phyloP scores from a whole-genome alignment of 2,888 invertebrate genomes.

The Odontothrips loti region DNA sequence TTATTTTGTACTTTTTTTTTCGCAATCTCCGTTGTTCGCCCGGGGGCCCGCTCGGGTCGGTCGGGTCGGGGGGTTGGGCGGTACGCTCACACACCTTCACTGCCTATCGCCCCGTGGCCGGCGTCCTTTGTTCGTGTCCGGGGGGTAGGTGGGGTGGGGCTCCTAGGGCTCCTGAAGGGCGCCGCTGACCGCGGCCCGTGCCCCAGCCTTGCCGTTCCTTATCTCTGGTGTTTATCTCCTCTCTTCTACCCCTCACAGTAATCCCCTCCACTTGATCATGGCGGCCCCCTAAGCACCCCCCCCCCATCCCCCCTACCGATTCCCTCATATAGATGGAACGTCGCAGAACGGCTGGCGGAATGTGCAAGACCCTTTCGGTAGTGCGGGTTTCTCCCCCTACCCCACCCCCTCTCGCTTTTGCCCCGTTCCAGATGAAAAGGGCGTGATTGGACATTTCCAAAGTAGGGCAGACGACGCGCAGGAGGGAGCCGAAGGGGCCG shows the following conservation, averaged over 20 bases:
- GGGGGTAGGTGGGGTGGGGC: not conserved
- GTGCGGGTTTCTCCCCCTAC: not conserved
- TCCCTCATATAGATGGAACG: conserved; percentile 24
- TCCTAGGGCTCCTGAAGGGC: not conserved
- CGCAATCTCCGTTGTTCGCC: too few species aligned
- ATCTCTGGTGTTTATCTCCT: conserved; percentile 2
- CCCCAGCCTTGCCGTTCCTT: not conserved
- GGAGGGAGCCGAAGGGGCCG: not conserved
- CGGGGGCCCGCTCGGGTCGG: not conserved
- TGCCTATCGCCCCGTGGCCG: too few species aligned
- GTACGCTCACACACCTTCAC: too few species aligned
- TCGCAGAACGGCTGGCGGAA: not conserved
- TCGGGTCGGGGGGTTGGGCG: too few species aligned
- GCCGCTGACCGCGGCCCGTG: not conserved
- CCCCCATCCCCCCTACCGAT: not conserved
- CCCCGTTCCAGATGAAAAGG: conserved; percentile 14
- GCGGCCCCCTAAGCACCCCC: not conserved
- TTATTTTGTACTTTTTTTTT: too few species aligned
- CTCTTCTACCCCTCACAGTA: not conserved
- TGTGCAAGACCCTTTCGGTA: not conserved
- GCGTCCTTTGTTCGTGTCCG: not conserved
- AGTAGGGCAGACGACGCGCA: not conserved
- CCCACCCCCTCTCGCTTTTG: not conserved
- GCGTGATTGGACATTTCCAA: conserved; percentile 22
- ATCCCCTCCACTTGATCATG: conserved; percentile 18